phyloP scores from a whole-genome alignment of 2,797 vertebrate species.

The Urosaurus nigricauda region DNA sequence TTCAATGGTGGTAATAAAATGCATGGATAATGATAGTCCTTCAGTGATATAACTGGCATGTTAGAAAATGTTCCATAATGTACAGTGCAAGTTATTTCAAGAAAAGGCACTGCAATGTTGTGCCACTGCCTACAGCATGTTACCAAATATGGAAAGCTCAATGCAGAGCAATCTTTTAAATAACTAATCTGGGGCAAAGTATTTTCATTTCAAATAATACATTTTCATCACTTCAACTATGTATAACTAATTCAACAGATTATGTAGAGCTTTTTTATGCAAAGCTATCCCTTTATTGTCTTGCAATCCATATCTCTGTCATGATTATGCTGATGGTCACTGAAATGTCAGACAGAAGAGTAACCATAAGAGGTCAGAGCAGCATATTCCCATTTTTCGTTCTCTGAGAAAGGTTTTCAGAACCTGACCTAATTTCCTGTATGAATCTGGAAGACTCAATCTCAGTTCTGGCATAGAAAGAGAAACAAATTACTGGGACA shows the following conservation, averaged over 20 bases:
- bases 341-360: constrained; percentile 56
- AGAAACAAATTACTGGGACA: constrained; percentile 47
- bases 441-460: constrained; percentile 43
- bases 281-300: constrained; percentile 65
- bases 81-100: constrained; percentile 41
- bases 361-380: constrained; percentile 37
- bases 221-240: constrained; percentile 61
- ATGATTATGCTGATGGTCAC: constrained; percentile 59
- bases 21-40: constrained; percentile 18
- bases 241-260: constrained; percentile 72
- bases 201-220: constrained; percentile 62
- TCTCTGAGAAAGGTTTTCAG: constrained; percentile 15
- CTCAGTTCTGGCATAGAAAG: constrained; percentile 43
- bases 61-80: constrained; percentile 52
- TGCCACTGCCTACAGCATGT: not conserved
- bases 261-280: constrained; percentile 67
- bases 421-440: constrained; percentile 37
- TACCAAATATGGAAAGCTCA: constrained; percentile 45
- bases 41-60: constrained; percentile 33
- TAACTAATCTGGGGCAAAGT: constrained; percentile 62
- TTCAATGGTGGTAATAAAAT: constrained; percentile 26
- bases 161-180: constrained; percentile 42
- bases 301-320: constrained; percentile 54
- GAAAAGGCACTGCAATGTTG: constrained; percentile 26
- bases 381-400: constrained; percentile 37